Percentiles rank a stretch among this genome's conserved stretches.
These are phyloP conservation scores for Leucoma salicis DNA, from an alignment of 2,888 invertebrate genomes.

Conservation along the genomic window DNA sequence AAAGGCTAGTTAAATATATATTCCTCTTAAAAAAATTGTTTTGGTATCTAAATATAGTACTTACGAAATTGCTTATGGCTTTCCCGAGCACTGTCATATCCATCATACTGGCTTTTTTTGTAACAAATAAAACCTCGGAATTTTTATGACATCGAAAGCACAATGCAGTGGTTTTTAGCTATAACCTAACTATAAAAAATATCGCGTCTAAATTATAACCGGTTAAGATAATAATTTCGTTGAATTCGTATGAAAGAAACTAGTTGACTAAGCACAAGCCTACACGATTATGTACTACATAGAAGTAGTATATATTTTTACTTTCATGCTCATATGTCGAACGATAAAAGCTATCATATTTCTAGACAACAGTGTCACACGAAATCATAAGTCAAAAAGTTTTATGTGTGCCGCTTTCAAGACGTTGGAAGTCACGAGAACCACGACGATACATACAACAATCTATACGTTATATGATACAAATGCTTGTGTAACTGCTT, in stretches of 20 bases:
- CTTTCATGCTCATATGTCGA: conserved; percentile 64
- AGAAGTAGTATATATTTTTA: conserved; percentile 39
- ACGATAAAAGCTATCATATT: conserved; percentile 51
- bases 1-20: too few species aligned
- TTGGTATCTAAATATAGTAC: conserved; percentile 33
- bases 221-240: conserved; percentile 36
- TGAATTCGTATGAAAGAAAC: conserved; percentile 63
- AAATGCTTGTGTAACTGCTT: too few species aligned
- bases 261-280: conserved; percentile 52
- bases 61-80: conserved; percentile 71
- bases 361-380: conserved; percentile 54
- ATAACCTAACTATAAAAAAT: too few species aligned
- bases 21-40: background rate
- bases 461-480: conserved; percentile 19
- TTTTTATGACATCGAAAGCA: background rate
- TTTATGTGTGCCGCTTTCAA: conserved; percentile 18
- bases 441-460: too few species aligned
- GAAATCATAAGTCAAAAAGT: conserved; percentile 60
- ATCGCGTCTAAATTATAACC: background rate
- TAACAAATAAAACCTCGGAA: background rate
- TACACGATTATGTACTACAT: conserved; percentile 36
- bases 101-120: conserved; percentile 44
- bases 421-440: background rate
- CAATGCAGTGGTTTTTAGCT: background rate
- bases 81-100: conserved; percentile 67